Percentiles rank a stretch among this genome's conserved stretches.
Conservation (phyloP, 2,113 vertebrate genomes). For the Menura novaehollandiae region DNA sequence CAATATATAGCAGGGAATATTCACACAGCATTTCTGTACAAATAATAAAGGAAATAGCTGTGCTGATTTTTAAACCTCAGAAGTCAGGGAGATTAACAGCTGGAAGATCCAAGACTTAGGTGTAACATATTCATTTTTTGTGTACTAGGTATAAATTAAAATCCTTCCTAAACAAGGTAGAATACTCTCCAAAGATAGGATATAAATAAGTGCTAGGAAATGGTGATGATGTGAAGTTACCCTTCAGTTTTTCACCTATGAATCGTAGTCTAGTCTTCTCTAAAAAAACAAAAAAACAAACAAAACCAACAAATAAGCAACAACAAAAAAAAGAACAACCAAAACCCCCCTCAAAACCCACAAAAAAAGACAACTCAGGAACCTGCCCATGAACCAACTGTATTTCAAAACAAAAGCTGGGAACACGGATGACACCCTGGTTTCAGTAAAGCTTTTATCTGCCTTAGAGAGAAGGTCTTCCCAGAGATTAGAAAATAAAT, state of each 20-base stretch:
- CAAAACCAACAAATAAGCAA: no score
- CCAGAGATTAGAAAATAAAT: background rate
- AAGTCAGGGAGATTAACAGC: background rate
- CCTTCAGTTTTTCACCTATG: background rate
- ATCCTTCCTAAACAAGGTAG: background rate
- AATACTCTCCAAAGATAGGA: background rate
- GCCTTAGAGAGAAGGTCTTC: background rate
- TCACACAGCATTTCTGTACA: background rate
- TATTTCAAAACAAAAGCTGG: background rate
- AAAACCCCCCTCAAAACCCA: background rate
- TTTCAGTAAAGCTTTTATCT: background rate
- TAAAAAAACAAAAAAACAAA: background rate
- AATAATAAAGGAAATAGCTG: background rate
- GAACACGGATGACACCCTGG: accelerated
- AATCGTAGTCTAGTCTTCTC: background rate
- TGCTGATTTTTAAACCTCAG: background rate
- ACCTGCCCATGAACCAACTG: background rate
- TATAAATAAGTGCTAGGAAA: background rate
- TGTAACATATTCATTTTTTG: background rate
- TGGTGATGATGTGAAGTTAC: background rate
- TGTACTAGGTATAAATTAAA: background rate
- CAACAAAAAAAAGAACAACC: background rate
- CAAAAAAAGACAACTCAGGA: background rate
- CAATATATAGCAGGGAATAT: background rate
- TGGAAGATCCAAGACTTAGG: background rate